phyloP scores from a whole-genome alignment of 1,140 invertebrate genomes.

The Orchesella cincta region DNA sequence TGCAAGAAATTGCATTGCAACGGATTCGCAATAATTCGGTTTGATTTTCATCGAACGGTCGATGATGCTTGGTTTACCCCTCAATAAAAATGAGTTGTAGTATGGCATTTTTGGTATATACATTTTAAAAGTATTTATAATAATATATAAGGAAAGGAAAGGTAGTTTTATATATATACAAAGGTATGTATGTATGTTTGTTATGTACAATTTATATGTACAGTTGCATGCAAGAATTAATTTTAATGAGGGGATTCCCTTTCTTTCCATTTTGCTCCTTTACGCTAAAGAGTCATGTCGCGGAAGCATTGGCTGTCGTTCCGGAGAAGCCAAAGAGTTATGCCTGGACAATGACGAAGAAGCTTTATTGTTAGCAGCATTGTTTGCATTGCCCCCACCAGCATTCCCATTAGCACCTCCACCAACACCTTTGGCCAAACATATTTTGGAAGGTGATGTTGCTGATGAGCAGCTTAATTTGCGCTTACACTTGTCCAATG shows the following conservation, averaged over 20 bases:
- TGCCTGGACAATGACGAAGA: background rate
- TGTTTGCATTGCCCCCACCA: background rate
- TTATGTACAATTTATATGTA: no score
- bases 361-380: background rate
- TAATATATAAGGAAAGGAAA: background rate
- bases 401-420: background rate
- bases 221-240: no score
- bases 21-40: slow-evolving; percentile 21
- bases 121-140: background rate
- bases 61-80: no score
- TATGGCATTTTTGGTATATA: no score
- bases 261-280: no score
- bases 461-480: background rate
- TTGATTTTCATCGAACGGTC: background rate
- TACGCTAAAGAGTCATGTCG: background rate
- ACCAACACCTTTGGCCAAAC: background rate
- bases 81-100: no score
- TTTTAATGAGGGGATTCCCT: no score
- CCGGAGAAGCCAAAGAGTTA: background rate
- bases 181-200: background rate
- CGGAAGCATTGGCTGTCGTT: slow-evolving; percentile 15
- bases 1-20: slow-evolving; percentile 2
- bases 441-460: background rate
- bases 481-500: slow-evolving; percentile 76
- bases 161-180: background rate